Evolutionary conservation across 92 coral and sea anemone genomes (phyloP), one percentile per base, ranked within the genome.

Genomic region (Blastomussa wellsi): DNA sequence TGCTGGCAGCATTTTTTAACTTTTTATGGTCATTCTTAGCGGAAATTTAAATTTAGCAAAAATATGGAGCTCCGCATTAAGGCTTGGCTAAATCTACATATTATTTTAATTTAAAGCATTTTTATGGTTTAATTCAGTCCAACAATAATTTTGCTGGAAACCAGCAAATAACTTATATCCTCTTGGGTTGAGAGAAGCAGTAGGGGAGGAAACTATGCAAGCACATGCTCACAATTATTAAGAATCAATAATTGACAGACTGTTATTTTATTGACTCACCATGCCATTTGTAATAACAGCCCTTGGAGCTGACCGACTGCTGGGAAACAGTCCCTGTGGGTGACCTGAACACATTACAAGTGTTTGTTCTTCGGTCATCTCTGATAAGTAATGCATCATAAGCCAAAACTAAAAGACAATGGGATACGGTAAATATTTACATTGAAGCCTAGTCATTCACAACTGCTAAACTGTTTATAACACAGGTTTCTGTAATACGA

Each of bases 351-450:
- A 90, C 94, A 96, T 87, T 13, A 94, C 96, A 26, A 96, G 79
- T 22, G 98, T 96, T 79, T 96, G 98, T 39, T 94, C 96, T 48
- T 96, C 96, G 0, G 98, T 92, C 98, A 96, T 96, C 86, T 89
- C 93, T 11, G 98, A 94, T 24, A 96, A 67, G 84, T 96, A 96
- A 65, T 96, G 91, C 96, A 96, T 92, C 8, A 88, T 94, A 14
- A 94, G 77, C 93, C 98, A 92, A 86, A 96, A 94, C 98, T 96
- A 65, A 31, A 51, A 38, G 1, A 53, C 22, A 74, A 68, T 6
- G 41, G 20, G 13, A 68, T 75, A 29, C 17, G 29, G 49, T n/a
- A 66, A 41, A 28, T 31, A 52, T 13, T 47, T 39, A 37, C 12
- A 55, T 68, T 81, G 5, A 20, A n/a, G n/a, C n/a, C n/a, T n/a